Evolutionary conservation across 1,140 invertebrate species (phyloP).

Genomic region (Aphidius gifuensis): DNA sequence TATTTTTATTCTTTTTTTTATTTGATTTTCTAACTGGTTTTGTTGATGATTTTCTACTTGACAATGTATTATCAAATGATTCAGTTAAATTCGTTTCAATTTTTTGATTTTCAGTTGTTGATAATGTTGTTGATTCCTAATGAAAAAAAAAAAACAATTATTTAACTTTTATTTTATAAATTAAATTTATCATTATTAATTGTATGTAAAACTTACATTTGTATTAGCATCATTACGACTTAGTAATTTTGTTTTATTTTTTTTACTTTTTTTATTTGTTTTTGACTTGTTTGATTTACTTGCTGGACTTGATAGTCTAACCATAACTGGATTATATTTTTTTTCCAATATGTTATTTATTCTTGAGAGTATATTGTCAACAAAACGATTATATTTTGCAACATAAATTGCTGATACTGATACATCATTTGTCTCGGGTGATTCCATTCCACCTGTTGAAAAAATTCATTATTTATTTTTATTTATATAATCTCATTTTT

Average conservation of each 20-base stretch:
- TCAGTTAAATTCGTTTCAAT: not conserved
- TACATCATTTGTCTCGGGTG: slow-evolving; percentile 47
- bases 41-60: slow-evolving; percentile 35
- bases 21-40: slow-evolving; percentile 27
- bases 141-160: not conserved
- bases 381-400: slow-evolving; percentile 76
- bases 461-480: slow-evolving; percentile 1
- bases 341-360: slow-evolving; percentile 74
- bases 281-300: slow-evolving; percentile 30
- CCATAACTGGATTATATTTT: slow-evolving; percentile 79
- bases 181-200: no score
- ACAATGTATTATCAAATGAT: not conserved
- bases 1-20: slow-evolving; percentile 29
- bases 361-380: slow-evolving; percentile 73
- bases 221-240: slow-evolving; percentile 28
- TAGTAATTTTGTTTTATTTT: slow-evolving; percentile 34
- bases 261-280: slow-evolving; percentile 39
- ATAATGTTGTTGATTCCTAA: slow-evolving; percentile 5
- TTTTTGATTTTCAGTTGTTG: slow-evolving; percentile 4
- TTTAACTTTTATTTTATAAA: no score
- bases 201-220: slow-evolving; percentile 25
- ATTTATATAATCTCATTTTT: slow-evolving; percentile 2
- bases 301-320: slow-evolving; percentile 60
- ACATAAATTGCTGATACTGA: slow-evolving; percentile 70
- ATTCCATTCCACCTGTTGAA: slow-evolving; percentile 46